A percentile compares a stretch with the other conserved stretches of the same genome.
These are phyloP conservation scores for Gulo gulo DNA, from an alignment of 2,113 vertebrate genomes.

Conservation along the genomic window DNA sequence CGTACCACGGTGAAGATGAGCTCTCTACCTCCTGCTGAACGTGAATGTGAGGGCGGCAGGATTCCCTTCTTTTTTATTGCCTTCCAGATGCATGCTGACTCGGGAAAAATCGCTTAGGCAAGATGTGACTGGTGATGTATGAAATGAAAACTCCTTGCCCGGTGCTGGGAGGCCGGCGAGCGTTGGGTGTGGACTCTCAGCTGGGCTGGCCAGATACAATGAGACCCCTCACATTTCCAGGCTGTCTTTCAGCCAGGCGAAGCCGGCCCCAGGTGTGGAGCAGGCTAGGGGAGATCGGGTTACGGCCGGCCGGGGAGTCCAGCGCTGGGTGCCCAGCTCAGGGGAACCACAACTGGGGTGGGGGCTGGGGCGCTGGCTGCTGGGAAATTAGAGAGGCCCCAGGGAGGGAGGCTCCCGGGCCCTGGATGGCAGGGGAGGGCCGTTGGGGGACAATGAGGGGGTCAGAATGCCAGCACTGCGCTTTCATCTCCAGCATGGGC, in stretches of 20 bases:
- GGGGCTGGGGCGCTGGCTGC: neutral
- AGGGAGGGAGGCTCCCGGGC: neutral
- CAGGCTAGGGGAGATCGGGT: slow-evolving; percentile 49
- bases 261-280: slow-evolving; percentile 50
- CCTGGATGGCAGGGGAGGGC: neutral
- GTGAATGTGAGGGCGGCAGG: slow-evolving; percentile 32
- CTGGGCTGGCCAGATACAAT: neutral
- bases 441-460: neutral
- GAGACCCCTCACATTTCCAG: neutral
- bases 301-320: neutral
- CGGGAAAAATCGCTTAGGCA: slow-evolving; percentile 31
- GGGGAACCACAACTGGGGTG: neutral
- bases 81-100: slow-evolving; percentile 57
- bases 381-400: slow-evolving; percentile 23
- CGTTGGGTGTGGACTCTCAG: neutral
- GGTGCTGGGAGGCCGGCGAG: neutral
- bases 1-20: neutral
- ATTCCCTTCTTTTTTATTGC: slow-evolving; percentile 64
- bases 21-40: neutral
- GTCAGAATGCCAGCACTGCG: neutral
- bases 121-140: slow-evolving; percentile 45
- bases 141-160: slow-evolving; percentile 38
- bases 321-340: neutral
- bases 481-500: neutral
- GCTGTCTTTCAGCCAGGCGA: slow-evolving; percentile 39